A percentile compares a stretch with the other conserved stretches of the same genome.
phyloP scores from a whole-genome alignment of 2,888 invertebrate genomes.

The Epirrita christyi region DNA sequence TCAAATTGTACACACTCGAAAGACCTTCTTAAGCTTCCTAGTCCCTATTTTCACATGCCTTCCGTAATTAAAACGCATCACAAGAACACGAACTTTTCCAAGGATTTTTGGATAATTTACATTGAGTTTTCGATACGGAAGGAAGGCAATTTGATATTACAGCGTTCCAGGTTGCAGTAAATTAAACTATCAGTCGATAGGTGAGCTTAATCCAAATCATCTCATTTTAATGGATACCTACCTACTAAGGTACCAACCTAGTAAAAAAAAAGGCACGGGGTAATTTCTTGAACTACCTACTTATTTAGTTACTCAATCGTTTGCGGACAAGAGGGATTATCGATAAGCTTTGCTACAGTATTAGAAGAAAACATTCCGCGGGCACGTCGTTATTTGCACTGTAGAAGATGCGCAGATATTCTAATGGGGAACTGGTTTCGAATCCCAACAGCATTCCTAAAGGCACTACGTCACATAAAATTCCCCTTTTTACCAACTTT shows the following conservation, averaged over 20 bases:
- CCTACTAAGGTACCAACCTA: no score
- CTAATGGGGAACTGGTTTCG: constrained; percentile 56
- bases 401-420: constrained; percentile 45
- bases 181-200: no score
- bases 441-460: constrained; percentile 54
- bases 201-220: no score
- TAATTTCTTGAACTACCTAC: no score
- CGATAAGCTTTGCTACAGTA: constrained; percentile 10
- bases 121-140: background rate
- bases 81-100: constrained; percentile 10
- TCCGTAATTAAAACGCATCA: constrained; percentile 17
- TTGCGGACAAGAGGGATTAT: background rate
- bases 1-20: constrained; percentile 6
- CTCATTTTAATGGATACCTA: no score
- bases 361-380: constrained; percentile 21
- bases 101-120: constrained; percentile 4
- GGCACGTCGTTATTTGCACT: constrained; percentile 3
- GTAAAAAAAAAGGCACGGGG: no score
- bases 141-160: background rate
- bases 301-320: no score
- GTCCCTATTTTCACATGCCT: constrained; percentile 14
- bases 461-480: constrained; percentile 52
- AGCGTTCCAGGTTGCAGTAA: no score
- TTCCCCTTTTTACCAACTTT: constrained; percentile 35
- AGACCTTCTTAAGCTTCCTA: constrained; percentile 13